Conservation (phyloP, 23 tunicate species). For the Pegea sp. region DNA sequence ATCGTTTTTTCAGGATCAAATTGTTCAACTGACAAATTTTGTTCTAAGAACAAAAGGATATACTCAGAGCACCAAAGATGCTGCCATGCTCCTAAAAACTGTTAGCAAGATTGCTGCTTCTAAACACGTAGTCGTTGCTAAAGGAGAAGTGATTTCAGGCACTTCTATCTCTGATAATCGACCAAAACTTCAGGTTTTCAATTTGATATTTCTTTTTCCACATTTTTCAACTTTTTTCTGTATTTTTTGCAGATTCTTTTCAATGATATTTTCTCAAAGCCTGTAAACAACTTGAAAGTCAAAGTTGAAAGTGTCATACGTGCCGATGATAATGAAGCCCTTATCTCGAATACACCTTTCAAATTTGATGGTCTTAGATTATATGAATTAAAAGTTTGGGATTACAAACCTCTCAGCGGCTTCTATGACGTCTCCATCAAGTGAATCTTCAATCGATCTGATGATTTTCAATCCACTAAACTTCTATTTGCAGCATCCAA, state of each 20-base stretch:
- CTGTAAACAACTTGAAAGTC: slow-evolving; percentile 30
- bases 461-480: too few relatives aligned
- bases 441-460: slow-evolving; percentile 4
- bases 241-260: slow-evolving; percentile 32
- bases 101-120: slow-evolving; percentile 18
- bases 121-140: slow-evolving; percentile 13
- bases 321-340: slow-evolving; percentile 30
- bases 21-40: slow-evolving; percentile 36
- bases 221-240: too few relatives aligned
- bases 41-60: slow-evolving; percentile 22
- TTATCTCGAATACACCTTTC: slow-evolving; percentile 32
- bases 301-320: slow-evolving; percentile 56
- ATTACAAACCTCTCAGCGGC: slow-evolving; percentile 38
- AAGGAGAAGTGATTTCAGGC: slow-evolving; percentile 42
- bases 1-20: slow-evolving; percentile 31
- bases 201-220: neutral
- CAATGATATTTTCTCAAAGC: slow-evolving; percentile 33
- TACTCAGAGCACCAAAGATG: slow-evolving; percentile 19
- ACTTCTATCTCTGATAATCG: slow-evolving; percentile 45
- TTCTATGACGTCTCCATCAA: slow-evolving; percentile 64
- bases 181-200: slow-evolving; percentile 16
- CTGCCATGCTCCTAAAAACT: slow-evolving; percentile 9
- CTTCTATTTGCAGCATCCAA: slow-evolving; percentile 9
- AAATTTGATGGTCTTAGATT: slow-evolving; percentile 12
- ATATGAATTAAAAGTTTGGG: slow-evolving; percentile 38